Evolutionary conservation across 2,113 vertebrate genomes (phyloP).

Genomic region (Chionis minor): DNA sequence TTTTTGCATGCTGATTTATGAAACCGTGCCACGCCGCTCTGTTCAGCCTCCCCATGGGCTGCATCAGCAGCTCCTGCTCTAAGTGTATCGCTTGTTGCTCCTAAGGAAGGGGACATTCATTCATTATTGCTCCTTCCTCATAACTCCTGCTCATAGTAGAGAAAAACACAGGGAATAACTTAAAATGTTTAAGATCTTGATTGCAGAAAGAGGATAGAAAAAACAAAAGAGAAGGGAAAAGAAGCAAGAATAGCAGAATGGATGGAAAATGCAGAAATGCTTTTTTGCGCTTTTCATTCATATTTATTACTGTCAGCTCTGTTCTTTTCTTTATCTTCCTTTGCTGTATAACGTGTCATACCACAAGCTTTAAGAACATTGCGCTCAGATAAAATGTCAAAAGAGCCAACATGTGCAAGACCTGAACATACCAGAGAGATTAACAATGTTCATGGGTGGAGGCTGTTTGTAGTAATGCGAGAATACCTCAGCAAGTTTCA

Average conservation of each 20-base stretch:
- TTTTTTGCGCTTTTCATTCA: not conserved
- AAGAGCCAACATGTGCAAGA: not conserved
- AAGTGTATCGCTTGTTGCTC: not conserved
- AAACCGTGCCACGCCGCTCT: fast-evolving
- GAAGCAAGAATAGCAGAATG: not conserved
- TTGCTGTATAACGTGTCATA: not conserved
- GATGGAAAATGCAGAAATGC: not conserved
- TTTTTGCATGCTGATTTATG: not conserved
- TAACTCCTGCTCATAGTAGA: not conserved
- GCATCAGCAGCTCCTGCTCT: not conserved
- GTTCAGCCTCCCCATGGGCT: not conserved
- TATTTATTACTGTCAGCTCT: not conserved
- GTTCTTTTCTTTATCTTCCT: not conserved
- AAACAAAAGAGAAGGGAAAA: not conserved
- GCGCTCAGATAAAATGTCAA: not conserved
- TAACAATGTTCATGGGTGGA: not conserved
- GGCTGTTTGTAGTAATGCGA: not conserved
- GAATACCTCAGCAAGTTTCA: not conserved
- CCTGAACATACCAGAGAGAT: not conserved
- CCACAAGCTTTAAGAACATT: not conserved
- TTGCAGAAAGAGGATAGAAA: not conserved
- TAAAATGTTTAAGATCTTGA: not conserved
- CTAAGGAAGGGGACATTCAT: not conserved
- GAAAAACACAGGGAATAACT: not conserved
- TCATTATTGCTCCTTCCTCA: not conserved